Conservation (phyloP, 1,140 invertebrate genomes). For the Danaus plexippus region DNA sequence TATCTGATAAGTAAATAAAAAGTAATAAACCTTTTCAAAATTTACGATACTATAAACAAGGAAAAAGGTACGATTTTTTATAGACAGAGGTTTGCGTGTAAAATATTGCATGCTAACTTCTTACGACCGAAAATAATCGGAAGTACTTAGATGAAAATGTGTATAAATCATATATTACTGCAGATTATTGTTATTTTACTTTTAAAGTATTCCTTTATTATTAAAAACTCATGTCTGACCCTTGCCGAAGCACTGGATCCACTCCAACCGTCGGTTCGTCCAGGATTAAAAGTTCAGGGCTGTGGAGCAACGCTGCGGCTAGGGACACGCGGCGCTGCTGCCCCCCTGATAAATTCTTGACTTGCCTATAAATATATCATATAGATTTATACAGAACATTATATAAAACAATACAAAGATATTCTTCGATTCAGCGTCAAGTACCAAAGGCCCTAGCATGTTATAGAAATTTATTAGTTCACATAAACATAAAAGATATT, state of each 20-base stretch:
- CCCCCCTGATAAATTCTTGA: constrained; percentile 91
- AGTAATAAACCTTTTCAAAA: too few species aligned
- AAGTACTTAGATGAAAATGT: background rate
- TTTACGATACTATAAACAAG: too few species aligned
- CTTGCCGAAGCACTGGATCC: constrained; percentile 92
- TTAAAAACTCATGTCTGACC: constrained; percentile 60
- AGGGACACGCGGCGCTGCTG: constrained; percentile 92
- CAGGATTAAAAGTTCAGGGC: constrained; percentile 91
- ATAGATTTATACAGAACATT: background rate
- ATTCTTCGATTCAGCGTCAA: too few species aligned
- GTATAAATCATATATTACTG: background rate
- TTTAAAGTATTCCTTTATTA: background rate
- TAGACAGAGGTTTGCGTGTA: too few species aligned
- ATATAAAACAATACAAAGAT: constrained; percentile 1
- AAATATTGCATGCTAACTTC: too few species aligned
- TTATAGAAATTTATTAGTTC: too few species aligned
- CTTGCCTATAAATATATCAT: constrained; percentile 67
- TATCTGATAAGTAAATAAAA: too few species aligned
- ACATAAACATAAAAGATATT: too few species aligned
- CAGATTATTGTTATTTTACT: background rate
- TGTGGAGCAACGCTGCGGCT: constrained; percentile 88
- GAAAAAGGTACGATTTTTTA: too few species aligned
- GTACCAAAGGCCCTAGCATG: too few species aligned
- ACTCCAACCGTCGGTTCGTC: constrained; percentile 97
- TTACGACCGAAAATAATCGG: background rate